Base-by-base conservation (phyloP, 2,888 invertebrate genomes). In the Junonia oenone region DNA sequence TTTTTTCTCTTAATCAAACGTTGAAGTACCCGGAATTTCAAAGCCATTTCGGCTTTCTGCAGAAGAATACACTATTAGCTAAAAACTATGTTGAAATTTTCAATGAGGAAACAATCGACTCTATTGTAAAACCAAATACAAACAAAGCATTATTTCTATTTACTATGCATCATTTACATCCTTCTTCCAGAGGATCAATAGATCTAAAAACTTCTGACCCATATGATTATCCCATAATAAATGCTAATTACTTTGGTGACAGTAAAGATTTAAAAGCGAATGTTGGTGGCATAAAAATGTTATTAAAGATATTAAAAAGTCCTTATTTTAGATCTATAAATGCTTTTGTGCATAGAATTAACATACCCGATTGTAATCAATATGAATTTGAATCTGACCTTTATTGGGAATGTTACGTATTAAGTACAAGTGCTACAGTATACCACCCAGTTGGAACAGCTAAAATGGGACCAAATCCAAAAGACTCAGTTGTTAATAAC, bases 161-260 rank as follows among this genome's bases (percentile, higher is more conserved):
- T 40, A 63, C 72, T 0, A 75, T 90, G 0, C 71, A 78, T 11
- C 65, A 91, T 1, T 58, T 91, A 1, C 85, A 89, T 63, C 92
- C 92, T 0, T 73, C 81, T 66, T 92, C 92, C 0, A 83, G 76
- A n/a, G 93, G 94, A 38, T 74, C 71, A 45, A 71, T 96, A 14
- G 78, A 81, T 45, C 74, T 96, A 4, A 83, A 80, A 40, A 91
- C 91, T 0, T 76, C 73, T 0, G 75, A 94, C 71, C 93, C 94
- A 0, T 72, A 79, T 22, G 92, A 93, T 6, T 78, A 91, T 50
- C 94, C 94, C 0, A 65, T 87, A 19, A 92, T 95, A 45, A 82
- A 92, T 64, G 83, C 93, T 1, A 93, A n/a, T n/a, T n/a, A n/a
- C n/a, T n/a, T n/a, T n/a, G n/a, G n/a, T n/a, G n/a, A n/a, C n/a